Evolutionary conservation across 1,140 invertebrate species (phyloP).

Genomic region (Leucophenga varia): DNA sequence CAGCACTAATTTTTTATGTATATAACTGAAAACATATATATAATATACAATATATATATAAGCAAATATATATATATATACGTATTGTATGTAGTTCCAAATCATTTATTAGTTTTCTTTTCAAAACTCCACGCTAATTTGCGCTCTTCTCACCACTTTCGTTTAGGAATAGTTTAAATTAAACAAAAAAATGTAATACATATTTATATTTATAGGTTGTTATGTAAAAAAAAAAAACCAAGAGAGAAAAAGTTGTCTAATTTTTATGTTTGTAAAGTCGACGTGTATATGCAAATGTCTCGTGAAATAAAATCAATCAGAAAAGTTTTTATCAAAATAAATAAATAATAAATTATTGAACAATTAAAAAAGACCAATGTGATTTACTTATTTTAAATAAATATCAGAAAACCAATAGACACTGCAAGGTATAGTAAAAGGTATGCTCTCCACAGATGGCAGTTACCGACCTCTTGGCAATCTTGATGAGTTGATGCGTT

Average conservation of each 20-base stretch:
- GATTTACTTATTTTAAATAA: no score
- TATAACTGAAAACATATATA: slow-evolving; percentile 6
- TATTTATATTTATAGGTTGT: slow-evolving; percentile 54
- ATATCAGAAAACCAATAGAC: no score
- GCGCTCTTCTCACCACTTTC: slow-evolving; percentile 16
- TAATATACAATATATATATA: slow-evolving; percentile 13
- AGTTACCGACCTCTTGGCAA: no score
- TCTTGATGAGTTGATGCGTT: no score
- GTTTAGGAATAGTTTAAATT: slow-evolving; percentile 33
- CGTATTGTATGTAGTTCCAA: slow-evolving; percentile 8
- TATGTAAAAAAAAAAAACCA: no score
- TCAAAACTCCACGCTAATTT: slow-evolving; percentile 11
- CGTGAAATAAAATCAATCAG: slow-evolving; percentile 12
- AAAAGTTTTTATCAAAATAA: slow-evolving; percentile 13
- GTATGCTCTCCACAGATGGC: no score
- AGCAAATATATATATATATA: slow-evolving; percentile 18
- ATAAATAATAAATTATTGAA: slow-evolving; percentile 45
- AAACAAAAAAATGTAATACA: slow-evolving; percentile 15
- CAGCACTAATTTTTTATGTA: no score
- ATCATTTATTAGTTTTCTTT: background rate
- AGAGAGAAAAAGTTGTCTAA: slow-evolving; percentile 37
- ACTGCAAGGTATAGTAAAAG: no score
- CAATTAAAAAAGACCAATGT: slow-evolving; percentile 13
- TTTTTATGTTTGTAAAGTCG: slow-evolving; percentile 30
- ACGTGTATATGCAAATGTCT: no score